A percentile compares a stretch with the other conserved stretches of the same genome.
These are phyloP conservation scores for Amazona guildingii DNA, from an alignment of 2,113 vertebrate species.

Conservation along the genomic window DNA sequence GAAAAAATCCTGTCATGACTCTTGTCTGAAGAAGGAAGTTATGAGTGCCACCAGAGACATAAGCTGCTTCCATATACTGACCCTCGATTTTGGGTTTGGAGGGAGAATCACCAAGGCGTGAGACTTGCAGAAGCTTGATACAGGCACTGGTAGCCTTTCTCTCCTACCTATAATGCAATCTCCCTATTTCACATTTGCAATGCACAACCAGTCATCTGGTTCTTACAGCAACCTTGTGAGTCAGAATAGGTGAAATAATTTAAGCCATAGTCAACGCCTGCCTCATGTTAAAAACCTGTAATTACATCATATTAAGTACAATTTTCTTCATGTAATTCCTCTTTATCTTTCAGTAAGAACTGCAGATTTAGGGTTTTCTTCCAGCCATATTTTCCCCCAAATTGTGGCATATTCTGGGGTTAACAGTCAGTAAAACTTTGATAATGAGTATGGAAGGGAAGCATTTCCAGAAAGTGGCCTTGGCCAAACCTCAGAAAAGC, in stretches of 20 bases:
- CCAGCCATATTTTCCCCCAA: background rate
- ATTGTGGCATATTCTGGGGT: background rate
- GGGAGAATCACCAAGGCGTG: background rate
- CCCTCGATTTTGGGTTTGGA: background rate
- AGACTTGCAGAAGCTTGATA: background rate
- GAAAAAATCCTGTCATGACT: background rate
- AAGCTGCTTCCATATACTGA: background rate
- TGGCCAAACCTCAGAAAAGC: background rate
- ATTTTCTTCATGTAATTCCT: conserved; percentile 2
- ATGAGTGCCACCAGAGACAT: background rate
- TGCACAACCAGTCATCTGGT: background rate
- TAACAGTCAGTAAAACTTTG: background rate
- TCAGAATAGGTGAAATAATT: conserved; percentile 6
- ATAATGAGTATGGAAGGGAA: background rate
- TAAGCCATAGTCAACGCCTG: background rate
- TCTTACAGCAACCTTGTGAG: background rate
- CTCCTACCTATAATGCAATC: background rate
- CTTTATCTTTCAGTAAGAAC: background rate
- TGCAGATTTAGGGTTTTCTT: background rate
- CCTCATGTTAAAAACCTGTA: background rate
- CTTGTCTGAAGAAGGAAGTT: background rate
- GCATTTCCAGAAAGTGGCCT: background rate
- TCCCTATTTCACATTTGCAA: background rate
- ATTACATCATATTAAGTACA: background rate
- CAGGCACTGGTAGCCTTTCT: background rate